phyloP scores from a whole-genome alignment of 2,888 invertebrate genomes.

The Slavum lentiscoides region DNA sequence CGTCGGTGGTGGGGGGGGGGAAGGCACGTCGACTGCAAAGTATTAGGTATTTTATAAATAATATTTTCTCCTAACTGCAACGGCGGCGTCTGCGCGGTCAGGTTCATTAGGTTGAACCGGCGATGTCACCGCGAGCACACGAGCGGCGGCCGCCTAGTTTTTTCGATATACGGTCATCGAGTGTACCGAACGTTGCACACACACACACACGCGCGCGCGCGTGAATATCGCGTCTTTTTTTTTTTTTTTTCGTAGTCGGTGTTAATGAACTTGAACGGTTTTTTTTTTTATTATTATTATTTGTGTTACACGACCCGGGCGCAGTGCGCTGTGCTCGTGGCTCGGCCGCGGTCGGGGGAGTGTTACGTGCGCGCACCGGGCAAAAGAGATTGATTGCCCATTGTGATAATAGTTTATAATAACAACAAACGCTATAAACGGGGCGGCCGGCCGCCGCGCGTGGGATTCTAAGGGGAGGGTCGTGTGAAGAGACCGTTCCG shows the following conservation, averaged over 20 bases:
- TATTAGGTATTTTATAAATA: background rate
- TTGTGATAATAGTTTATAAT: conserved; percentile 34
- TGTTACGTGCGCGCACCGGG: background rate
- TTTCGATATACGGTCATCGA: too few relatives aligned
- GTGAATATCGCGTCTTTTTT: too few relatives aligned
- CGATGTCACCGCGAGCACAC: conserved; percentile 22
- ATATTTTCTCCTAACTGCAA: too few relatives aligned
- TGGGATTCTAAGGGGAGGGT: conserved; percentile 50
- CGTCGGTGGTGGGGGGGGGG: too few relatives aligned
- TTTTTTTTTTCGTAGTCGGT: too few relatives aligned
- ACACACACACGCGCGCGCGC: background rate
- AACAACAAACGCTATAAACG: conserved; percentile 17
- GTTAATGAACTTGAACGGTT: too few relatives aligned
- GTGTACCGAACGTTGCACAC: too few relatives aligned
- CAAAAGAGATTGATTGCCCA: conserved; percentile 53
- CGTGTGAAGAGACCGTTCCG: conserved; percentile 32
- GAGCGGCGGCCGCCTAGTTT: conserved; percentile 3
- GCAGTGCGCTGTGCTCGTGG: conserved; percentile 10
- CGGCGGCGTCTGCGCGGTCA: background rate
- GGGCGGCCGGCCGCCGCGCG: conserved; percentile 15
- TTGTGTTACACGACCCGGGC: background rate
- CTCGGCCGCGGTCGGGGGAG: conserved; percentile 30
- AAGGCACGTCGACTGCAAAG: conserved; percentile 15
- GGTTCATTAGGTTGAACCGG: conserved; percentile 40
- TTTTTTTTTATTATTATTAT: too few relatives aligned